Base-by-base conservation (phyloP, 2,113 vertebrate genomes). In the Lipotes vexillifer region DNA sequence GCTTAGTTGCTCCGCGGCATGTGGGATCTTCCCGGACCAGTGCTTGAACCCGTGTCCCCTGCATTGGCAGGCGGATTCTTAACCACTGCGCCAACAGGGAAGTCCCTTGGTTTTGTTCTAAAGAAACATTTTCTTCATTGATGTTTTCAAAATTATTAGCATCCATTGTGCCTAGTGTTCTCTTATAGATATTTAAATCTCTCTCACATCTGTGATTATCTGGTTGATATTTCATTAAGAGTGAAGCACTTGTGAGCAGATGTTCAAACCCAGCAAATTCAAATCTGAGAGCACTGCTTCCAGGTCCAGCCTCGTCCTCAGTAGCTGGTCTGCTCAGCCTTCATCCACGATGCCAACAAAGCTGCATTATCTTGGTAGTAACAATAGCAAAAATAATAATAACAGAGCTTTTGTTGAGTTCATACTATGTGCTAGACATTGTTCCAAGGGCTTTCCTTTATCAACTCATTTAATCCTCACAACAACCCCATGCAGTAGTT, bases 141-240 rank as follows among this genome's bases (percentile, higher is more conserved):
- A 81, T 17, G 68, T 59, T 89, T 93, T 94, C 5, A 41, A 55
- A 71, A 63, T 80, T 27, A 69, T n/a, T 91, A 74, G 41, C 44
- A 68, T 80, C 55, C 57, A 55, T 69, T 92, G 71, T 72, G 59
- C 57, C 21, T 44, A 9, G 33, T 78, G 23, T 75, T 88, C n/a
- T 90, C 82, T 29, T 72, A 86, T 57, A 81, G 94, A 96, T 68
- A 86, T 66, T 88, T 82, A n/a, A 74, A 38, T 93, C 68, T 90
- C 83, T 83, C 90, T 85, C 71, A 6, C 68, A 31, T 95, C 97
- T 92, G 27, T 89, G 74, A 80, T 84, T 86, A 66, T 66, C 94
- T 88, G 81, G 55, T 33, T 74, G 84, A 29, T 44, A 41, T 59
- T 59, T 69, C 86, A 17, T 77, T 87, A 25, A 71, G 72, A 59